Conservation (phyloP, 1,140 invertebrate species). For the Euborellia annulipes region DNA sequence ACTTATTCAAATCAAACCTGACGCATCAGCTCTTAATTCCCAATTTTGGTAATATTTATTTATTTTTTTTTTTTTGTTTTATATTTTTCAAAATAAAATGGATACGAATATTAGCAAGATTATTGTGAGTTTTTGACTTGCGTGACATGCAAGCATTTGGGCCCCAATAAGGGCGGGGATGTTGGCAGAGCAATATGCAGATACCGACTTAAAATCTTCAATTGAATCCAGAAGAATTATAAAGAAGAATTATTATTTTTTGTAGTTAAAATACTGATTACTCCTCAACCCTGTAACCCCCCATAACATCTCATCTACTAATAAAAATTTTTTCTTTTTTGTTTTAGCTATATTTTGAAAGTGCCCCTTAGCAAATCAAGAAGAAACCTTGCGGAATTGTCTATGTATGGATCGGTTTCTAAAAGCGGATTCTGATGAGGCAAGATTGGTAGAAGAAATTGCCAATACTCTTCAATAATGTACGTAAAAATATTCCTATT, state of each 20-base stretch:
- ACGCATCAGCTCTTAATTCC: slow-evolving; percentile 64
- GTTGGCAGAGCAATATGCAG: too few species aligned
- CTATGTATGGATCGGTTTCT: slow-evolving; percentile 93
- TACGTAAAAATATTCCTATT: too few species aligned
- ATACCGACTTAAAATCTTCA: too few species aligned
- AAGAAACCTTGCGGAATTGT: slow-evolving; percentile 81
- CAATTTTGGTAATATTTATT: slow-evolving; percentile 52
- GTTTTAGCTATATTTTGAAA: slow-evolving; percentile 87
- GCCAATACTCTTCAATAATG: slow-evolving; percentile 82
- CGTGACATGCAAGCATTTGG: too few species aligned
- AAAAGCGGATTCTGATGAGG: slow-evolving; percentile 79
- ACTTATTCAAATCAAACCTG: slow-evolving; percentile 76
- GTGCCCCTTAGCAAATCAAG: slow-evolving; percentile 86
- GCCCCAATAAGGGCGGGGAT: too few species aligned
- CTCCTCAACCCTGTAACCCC: too few species aligned
- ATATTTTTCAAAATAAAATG: slow-evolving; percentile 4
- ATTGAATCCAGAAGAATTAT: background rate
- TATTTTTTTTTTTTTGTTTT: background rate
- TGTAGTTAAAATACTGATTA: too few species aligned
- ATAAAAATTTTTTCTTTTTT: too few species aligned
- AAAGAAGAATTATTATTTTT: slow-evolving; percentile 18
- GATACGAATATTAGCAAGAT: too few species aligned
- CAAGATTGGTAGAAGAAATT: slow-evolving; percentile 78
- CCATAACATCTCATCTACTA: too few species aligned
- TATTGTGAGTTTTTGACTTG: too few species aligned